phyloP scores from a whole-genome alignment of 2,888 invertebrate genomes.

The Leptinotarsa juncta region DNA sequence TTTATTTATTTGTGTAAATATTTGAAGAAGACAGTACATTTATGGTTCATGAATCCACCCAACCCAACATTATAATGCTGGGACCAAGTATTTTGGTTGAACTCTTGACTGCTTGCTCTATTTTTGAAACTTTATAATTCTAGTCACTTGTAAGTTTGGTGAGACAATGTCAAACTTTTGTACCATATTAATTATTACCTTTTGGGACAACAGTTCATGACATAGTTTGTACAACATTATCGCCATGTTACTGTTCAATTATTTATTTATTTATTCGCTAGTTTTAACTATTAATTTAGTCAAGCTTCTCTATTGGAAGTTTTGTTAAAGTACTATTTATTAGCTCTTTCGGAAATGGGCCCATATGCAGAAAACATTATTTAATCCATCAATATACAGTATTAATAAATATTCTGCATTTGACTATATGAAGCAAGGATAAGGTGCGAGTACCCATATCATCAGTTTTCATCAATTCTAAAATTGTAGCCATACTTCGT shows the following conservation, averaged over 20 bases:
- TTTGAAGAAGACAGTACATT: background rate
- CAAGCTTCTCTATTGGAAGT: constrained; percentile 35
- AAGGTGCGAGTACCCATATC: constrained; percentile 59
- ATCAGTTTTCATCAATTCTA: constrained; percentile 45
- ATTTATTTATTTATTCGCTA: constrained; percentile 52
- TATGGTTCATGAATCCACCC: constrained; percentile 25
- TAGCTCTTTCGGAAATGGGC: constrained; percentile 19
- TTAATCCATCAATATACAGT: constrained; percentile 56
- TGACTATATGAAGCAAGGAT: constrained; percentile 40
- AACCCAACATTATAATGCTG: constrained; percentile 55
- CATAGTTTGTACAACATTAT: constrained; percentile 7
- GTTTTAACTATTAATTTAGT: constrained; percentile 43
- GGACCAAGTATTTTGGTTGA: constrained; percentile 47
- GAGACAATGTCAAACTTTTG: constrained; percentile 29
- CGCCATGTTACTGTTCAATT: constrained; percentile 28
- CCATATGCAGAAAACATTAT: constrained; percentile 32
- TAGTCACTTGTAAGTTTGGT: constrained; percentile 10
- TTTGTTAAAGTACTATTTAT: constrained; percentile 2
- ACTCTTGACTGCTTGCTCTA: constrained; percentile 13
- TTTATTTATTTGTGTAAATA: background rate
- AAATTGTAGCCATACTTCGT: constrained; percentile 63
- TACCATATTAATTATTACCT: constrained; percentile 32
- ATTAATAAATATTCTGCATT: constrained; percentile 44
- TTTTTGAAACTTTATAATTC: background rate
- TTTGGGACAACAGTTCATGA: constrained; percentile 36